Base-by-base conservation (phyloP, 1,140 invertebrate genomes). In the Zaprionus vittiger region DNA sequence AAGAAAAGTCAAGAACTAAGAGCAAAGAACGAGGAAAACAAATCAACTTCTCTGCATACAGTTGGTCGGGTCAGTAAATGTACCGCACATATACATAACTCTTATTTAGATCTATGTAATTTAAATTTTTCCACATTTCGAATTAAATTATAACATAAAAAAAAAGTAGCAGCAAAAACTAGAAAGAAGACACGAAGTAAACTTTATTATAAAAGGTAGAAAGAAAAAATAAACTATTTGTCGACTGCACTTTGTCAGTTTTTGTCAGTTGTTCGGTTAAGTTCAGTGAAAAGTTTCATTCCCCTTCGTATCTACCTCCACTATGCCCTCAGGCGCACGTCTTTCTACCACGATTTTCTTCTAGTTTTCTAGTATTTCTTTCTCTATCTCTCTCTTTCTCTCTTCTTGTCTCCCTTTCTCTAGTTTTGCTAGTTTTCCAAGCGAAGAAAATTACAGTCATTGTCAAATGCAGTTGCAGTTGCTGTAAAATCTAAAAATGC, bases 241-340 rank as follows among this genome's bases (percentile, higher is more conserved):
- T 24, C 63, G 79, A 81, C 71, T 89, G 63, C 85, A 80, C 81
- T 87, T 89, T 87, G 80, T 90, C 81, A 83, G 81, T 78, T 86
- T 86, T 77, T 83, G 77, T 64, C 79, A 79, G 65, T 86, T 82
- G 64, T 85, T 78, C 74, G 62, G 66, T 74, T 70, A 73, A 70
- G 73, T 84, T 70, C 63, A 67, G 67, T 69, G 61, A 68, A 82
- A 74, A 84, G 76, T 81, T 83, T 67, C 22, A 2, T 68, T 7
- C 68, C 55, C 60, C 61, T 49, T 44, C 41, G 4, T 26, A 26
- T 14, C 47, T 15, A 6, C 41, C 22, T 24, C 15, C 28, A 12
- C 34, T 17, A 17, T n/a, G 14, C 37, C 41, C 41, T 47, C 41
- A 17, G n/a, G 41, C 20, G 47, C 47, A 52, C 47, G 47, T 49